phyloP scores from a whole-genome alignment of 2,888 invertebrate genomes.

The Ephialtes manifestator region DNA sequence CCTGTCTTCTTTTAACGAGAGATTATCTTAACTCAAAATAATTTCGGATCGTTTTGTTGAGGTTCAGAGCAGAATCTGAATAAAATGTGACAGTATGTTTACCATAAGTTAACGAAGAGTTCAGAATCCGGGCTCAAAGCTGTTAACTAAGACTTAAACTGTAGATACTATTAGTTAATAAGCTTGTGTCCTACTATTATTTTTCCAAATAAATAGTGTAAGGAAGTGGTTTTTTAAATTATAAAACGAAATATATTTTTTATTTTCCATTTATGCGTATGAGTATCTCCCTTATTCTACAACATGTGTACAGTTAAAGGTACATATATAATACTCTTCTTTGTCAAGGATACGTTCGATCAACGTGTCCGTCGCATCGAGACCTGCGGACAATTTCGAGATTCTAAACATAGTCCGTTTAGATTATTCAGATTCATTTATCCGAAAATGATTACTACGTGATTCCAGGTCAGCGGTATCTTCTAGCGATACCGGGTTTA shows the following conservation, averaged over 20 bases:
- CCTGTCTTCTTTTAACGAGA: too few species aligned
- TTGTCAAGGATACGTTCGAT: background rate
- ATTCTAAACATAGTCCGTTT: background rate
- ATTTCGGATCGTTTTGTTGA: too few species aligned
- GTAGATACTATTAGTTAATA: background rate
- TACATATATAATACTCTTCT: constrained; percentile 27
- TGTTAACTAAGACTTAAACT: background rate
- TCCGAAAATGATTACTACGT: constrained; percentile 17
- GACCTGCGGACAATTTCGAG: constrained; percentile 1
- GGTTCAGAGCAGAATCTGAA: too few species aligned
- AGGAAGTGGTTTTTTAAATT: constrained; percentile 12
- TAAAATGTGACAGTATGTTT: too few species aligned
- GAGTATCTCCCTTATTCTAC: constrained; percentile 49
- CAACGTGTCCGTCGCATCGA: background rate
- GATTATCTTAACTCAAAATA: too few species aligned
- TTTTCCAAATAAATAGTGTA: constrained; percentile 6
- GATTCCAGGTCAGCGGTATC: background rate
- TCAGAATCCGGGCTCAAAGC: background rate
- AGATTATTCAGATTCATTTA: background rate
- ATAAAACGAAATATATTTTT: constrained; percentile 60
- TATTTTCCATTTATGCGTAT: constrained; percentile 37
- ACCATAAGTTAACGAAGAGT: too few species aligned
- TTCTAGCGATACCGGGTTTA: constrained; percentile 2
- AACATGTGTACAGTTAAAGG: constrained; percentile 22
- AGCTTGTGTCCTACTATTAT: background rate